A percentile compares a stretch with the other conserved stretches of the same genome.
Evolutionary conservation across 2,888 invertebrate genomes (phyloP).

Genomic region (Cactoblastis cactorum): DNA sequence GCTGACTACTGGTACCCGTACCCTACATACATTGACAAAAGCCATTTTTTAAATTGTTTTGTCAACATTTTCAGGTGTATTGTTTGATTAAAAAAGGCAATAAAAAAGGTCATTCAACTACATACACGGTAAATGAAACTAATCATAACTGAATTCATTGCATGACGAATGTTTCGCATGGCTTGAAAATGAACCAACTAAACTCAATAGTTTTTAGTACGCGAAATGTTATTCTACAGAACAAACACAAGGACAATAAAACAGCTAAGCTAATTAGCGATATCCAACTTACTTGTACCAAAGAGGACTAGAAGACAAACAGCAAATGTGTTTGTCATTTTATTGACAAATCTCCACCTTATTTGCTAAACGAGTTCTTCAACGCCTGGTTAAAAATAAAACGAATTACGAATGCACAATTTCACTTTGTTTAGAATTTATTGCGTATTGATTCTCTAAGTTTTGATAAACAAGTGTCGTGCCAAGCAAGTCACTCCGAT

Average conservation of each 20-base stretch:
- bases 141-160: background rate
- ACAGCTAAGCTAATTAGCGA: constrained; percentile 12
- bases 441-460: constrained; percentile 47
- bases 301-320: constrained; percentile 63
- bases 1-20: too few relatives aligned
- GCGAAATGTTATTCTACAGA: constrained; percentile 14
- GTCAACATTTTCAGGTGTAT: too few relatives aligned
- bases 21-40: too few relatives aligned
- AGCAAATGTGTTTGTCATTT: constrained; percentile 65
- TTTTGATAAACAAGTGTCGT: constrained; percentile 47
- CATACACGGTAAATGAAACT: background rate
- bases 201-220: constrained; percentile 8
- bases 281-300: constrained; percentile 56
- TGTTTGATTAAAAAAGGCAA: background rate
- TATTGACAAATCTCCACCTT: constrained; percentile 31
- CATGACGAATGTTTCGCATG: constrained; percentile 1
- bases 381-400: constrained; percentile 37
- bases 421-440: constrained; percentile 64
- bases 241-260: constrained; percentile 25
- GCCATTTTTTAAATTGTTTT: too few relatives aligned
- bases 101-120: background rate
- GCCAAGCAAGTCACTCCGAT: constrained; percentile 34
- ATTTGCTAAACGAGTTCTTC: constrained; percentile 37
- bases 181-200: constrained; percentile 4
- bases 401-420: constrained; percentile 46